These are phyloP conservation scores for Oncorhynchus gorbuscha DNA, from an alignment of 2,113 vertebrate species.

Conservation along the genomic window DNA sequence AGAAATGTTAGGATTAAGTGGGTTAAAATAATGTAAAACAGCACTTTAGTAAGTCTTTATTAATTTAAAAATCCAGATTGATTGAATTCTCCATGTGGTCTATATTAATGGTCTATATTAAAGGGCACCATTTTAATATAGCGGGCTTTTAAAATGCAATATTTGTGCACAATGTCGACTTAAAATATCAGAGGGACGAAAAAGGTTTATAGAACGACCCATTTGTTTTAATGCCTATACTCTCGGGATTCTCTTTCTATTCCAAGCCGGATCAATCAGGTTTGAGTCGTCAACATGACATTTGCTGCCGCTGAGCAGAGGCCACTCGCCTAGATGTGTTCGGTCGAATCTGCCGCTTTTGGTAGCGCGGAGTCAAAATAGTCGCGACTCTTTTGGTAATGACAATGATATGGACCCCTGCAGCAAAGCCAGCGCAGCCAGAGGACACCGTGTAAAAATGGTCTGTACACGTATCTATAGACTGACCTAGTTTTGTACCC, in stretches of 20 bases:
- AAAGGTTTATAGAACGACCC: no score
- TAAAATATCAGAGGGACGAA: no score
- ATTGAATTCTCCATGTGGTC: no score
- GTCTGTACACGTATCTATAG: background rate
- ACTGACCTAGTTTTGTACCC: background rate
- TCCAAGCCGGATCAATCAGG: constrained; percentile 49
- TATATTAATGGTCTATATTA: no score
- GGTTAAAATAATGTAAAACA: no score
- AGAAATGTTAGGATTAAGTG: no score
- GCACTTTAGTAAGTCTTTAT: no score
- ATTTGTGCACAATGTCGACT: no score
- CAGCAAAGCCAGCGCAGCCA: constrained; percentile 11
- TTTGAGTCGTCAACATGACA: constrained; percentile 40
- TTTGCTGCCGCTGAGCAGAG: background rate
- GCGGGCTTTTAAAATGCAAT: no score
- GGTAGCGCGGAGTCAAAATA: constrained; percentile 58
- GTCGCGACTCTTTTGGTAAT: constrained; percentile 64
- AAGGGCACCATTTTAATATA: no score
- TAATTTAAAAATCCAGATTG: no score
- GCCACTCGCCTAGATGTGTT: background rate
- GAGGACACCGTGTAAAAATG: constrained; percentile 14
- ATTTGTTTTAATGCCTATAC: background rate
- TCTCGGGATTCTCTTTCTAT: no score
- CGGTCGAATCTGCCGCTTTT: constrained; percentile 38
- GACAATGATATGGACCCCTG: constrained; percentile 30